These are phyloP conservation scores for Diploscapter pachys DNA, from an alignment of 1,140 invertebrate genomes.

Conservation along the genomic window DNA sequence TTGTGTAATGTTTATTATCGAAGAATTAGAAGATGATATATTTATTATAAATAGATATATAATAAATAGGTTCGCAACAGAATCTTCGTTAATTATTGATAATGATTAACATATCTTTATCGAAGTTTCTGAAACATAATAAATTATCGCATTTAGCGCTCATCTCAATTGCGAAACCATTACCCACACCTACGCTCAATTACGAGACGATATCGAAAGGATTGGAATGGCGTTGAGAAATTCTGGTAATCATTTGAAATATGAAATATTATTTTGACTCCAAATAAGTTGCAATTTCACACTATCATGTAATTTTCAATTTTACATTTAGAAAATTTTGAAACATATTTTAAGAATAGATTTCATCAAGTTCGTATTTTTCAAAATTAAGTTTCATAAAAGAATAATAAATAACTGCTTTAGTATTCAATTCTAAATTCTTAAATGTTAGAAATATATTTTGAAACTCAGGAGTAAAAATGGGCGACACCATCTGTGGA, in stretches of 20 bases:
- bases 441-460: not conserved
- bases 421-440: not conserved
- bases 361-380: not conserved
- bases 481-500: conserved; percentile 63
- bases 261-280: too few relatives aligned
- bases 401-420: not conserved
- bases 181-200: too few relatives aligned
- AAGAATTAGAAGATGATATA: not conserved
- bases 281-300: too few relatives aligned
- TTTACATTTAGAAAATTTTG: not conserved
- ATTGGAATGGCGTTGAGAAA: too few relatives aligned
- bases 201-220: too few relatives aligned
- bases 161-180: too few relatives aligned
- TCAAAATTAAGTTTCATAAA: not conserved
- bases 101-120: too few relatives aligned
- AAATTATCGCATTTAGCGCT: too few relatives aligned
- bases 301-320: too few relatives aligned
- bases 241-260: too few relatives aligned
- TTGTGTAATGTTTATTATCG: conserved; percentile 18
- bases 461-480: conserved; percentile 4
- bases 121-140: too few relatives aligned
- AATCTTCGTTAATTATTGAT: too few relatives aligned
- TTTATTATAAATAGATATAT: conserved; percentile 1
- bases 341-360: not conserved
- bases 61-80: not conserved